Percentiles rank a stretch among this genome's conserved stretches.
Evolutionary conservation across 1,140 invertebrate genomes (phyloP).

Genomic region (Brachionus paranguensis): DNA sequence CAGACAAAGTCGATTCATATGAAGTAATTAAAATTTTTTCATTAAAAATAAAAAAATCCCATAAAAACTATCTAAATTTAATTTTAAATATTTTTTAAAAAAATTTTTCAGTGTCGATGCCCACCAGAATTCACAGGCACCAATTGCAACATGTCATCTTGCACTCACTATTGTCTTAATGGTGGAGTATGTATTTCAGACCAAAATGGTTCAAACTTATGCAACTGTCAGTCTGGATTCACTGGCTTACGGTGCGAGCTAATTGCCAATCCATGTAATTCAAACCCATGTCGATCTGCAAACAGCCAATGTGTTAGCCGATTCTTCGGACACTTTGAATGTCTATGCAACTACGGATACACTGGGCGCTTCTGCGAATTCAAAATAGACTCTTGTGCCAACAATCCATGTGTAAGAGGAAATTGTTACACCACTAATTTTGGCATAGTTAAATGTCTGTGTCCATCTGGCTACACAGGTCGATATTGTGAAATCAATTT

Average conservation of each 20-base stretch:
- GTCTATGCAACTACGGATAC: constrained; percentile 40
- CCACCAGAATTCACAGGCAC: constrained; percentile 46
- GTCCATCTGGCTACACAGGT: constrained; percentile 49
- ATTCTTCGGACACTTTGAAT: constrained; percentile 36
- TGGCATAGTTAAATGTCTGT: constrained; percentile 49
- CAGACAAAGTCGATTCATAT: constrained; percentile 44
- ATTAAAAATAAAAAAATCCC: background rate
- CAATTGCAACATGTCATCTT: constrained; percentile 51
- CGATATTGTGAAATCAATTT: constrained; percentile 31
- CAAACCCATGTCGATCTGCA: constrained; percentile 43
- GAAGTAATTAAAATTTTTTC: constrained; percentile 43
- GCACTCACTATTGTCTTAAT: constrained; percentile 59
- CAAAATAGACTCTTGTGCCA: constrained; percentile 68
- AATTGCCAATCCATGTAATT: background rate
- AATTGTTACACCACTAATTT: constrained; percentile 66
- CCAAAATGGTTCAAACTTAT: constrained; percentile 65
- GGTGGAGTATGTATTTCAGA: constrained; percentile 46
- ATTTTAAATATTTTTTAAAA: background rate
- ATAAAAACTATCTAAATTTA: background rate
- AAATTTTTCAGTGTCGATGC: constrained; percentile 43
- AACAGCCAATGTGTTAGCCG: constrained; percentile 29
- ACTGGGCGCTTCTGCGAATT: constrained; percentile 42
- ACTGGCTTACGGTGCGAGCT: constrained; percentile 49
- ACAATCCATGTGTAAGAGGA: constrained; percentile 67
- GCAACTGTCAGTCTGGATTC: constrained; percentile 79